phyloP scores from a whole-genome alignment of 2,113 vertebrate genomes.

The Tympanuchus pallidicinctus region DNA sequence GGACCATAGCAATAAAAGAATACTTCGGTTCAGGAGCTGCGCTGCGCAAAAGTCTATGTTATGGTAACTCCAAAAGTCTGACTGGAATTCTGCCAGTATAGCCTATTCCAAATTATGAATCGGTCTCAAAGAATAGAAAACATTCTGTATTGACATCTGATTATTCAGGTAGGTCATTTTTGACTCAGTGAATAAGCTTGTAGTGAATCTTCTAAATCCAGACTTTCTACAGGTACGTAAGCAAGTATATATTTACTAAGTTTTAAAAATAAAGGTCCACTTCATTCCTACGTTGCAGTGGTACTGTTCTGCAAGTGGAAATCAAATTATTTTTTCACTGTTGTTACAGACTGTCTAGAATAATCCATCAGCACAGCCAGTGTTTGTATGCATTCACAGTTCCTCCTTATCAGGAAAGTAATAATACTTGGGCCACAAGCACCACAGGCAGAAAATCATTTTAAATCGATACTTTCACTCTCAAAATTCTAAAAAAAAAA shows the following conservation, averaged over 20 bases:
- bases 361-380: constrained; percentile 79
- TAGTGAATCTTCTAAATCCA: background rate
- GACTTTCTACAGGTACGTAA: background rate
- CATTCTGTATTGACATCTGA: background rate
- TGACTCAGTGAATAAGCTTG: background rate
- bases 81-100: background rate
- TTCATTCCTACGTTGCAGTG: constrained; percentile 57
- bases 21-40: background rate
- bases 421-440: constrained; percentile 40
- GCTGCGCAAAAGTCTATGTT: background rate
- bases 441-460: constrained; percentile 51
- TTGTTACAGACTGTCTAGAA: constrained; percentile 65
- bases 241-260: background rate
- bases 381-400: background rate
- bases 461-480: constrained; percentile 42
- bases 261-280: background rate
- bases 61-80: background rate
- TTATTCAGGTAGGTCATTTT: background rate
- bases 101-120: background rate
- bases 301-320: constrained; percentile 27
- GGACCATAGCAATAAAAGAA: background rate
- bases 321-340: constrained; percentile 53
- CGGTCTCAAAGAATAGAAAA: background rate
- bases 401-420: constrained; percentile 64
- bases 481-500: background rate